These are phyloP conservation scores for Manis pentadactyla DNA, from an alignment of 2,797 vertebrate species.

Conservation along the genomic window DNA sequence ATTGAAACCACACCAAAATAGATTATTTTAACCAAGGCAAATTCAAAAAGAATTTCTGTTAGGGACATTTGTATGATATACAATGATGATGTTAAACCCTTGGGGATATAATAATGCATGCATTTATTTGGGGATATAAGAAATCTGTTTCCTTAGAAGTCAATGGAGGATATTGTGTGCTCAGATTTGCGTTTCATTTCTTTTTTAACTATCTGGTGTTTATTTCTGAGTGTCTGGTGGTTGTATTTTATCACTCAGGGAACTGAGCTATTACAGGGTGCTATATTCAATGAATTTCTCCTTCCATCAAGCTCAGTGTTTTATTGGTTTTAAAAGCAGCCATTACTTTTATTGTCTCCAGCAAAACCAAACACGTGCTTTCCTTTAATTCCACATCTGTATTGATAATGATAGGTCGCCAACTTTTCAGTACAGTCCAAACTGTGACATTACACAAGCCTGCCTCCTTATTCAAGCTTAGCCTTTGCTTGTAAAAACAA, in stretches of 20 bases:
- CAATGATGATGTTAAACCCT: constrained; percentile 11
- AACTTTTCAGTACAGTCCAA: constrained; percentile 54
- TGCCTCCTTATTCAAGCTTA: constrained; percentile 69
- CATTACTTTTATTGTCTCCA: constrained; percentile 73
- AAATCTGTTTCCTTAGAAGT: constrained; percentile 61
- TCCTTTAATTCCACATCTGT: constrained; percentile 63
- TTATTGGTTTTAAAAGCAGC: constrained; percentile 73
- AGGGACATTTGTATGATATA: constrained; percentile 52
- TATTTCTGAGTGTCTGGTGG: constrained; percentile 64
- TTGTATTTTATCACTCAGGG: constrained; percentile 62
- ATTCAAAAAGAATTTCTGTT: constrained; percentile 38
- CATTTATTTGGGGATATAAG: constrained; percentile 38
- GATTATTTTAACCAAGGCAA: constrained; percentile 65
- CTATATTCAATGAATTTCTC: constrained; percentile 73
- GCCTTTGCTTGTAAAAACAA: constrained; percentile 75
- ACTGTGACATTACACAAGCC: constrained; percentile 69
- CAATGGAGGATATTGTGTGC: not conserved
- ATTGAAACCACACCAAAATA: constrained; percentile 53
- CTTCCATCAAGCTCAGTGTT: constrained; percentile 70
- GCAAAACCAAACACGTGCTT: constrained; percentile 69
- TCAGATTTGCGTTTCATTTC: constrained; percentile 36
- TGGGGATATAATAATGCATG: not conserved
- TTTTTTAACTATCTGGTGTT: constrained; percentile 62
- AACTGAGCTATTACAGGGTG: constrained; percentile 55
- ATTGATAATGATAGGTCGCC: constrained; percentile 72